Evolutionary conservation across 2,113 vertebrate species (phyloP).

Genomic region (Ictalurus punctatus): DNA sequence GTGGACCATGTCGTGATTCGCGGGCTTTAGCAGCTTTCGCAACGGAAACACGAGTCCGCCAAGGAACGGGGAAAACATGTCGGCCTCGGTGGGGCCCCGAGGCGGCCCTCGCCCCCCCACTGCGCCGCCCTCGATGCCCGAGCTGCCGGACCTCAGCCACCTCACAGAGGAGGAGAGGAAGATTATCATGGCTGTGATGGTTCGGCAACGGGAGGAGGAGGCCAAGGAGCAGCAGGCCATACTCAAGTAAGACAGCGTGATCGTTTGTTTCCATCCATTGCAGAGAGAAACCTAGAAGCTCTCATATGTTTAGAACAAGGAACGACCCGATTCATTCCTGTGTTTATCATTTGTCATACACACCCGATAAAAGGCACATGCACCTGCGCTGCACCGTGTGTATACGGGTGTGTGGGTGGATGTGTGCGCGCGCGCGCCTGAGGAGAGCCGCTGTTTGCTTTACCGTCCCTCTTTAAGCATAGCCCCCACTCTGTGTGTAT

Average conservation of each 20-base stretch:
- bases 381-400: constrained; percentile 37
- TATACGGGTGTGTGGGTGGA: background rate
- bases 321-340: background rate
- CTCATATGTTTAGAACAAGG: background rate
- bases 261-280: constrained; percentile 15
- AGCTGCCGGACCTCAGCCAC: constrained; percentile 98
- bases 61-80: constrained; percentile 80
- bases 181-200: constrained; percentile 99
- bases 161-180: constrained; percentile 97
- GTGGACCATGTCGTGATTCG: constrained; percentile 85
- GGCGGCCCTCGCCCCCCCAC: constrained; percentile 90
- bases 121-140: constrained; percentile 87
- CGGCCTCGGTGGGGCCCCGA: constrained; percentile 90
- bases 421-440: background rate
- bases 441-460: background rate
- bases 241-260: constrained; percentile 85
- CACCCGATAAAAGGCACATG: constrained; percentile 9
- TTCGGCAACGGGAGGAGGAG: constrained; percentile 95
- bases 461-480: background rate
- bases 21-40: constrained; percentile 66
- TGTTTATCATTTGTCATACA: constrained; percentile 23
- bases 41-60: constrained; percentile 75
- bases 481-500: background rate
- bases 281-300: background rate
- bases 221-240: constrained; percentile 98